Conservation (phyloP, 1,140 invertebrate species). For the Dendroctonus valens region DNA sequence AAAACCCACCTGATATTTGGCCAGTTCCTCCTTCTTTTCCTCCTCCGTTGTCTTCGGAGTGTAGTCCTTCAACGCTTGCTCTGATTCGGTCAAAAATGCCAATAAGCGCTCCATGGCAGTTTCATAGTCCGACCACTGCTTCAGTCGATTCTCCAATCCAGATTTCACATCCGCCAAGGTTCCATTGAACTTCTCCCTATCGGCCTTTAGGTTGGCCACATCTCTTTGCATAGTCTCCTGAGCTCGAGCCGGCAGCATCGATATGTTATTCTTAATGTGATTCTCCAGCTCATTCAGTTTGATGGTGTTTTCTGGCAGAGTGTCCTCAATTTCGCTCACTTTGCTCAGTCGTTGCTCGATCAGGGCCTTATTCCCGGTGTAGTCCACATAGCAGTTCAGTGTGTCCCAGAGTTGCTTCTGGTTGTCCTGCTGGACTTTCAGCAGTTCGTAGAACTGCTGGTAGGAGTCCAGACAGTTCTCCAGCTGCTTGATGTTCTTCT, state of each 20-base stretch:
- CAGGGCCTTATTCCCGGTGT: slow-evolving; percentile 74
- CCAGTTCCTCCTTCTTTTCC: slow-evolving; percentile 87
- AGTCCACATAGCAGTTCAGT: slow-evolving; percentile 73
- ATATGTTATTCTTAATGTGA: slow-evolving; percentile 64
- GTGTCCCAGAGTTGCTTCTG: slow-evolving; percentile 86
- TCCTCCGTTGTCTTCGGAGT: slow-evolving; percentile 78
- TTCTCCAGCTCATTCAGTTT: slow-evolving; percentile 70
- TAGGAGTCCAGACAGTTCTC: slow-evolving; percentile 75
- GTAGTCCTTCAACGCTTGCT: slow-evolving; percentile 85
- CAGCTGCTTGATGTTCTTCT: slow-evolving; percentile 65
- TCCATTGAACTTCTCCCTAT: slow-evolving; percentile 79
- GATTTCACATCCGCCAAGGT: slow-evolving; percentile 73
- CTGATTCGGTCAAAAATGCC: slow-evolving; percentile 82
- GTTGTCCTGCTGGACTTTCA: slow-evolving; percentile 81
- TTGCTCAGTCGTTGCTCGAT: slow-evolving; percentile 71
- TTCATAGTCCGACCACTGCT: slow-evolving; percentile 91
- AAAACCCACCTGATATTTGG: slow-evolving; percentile 79
- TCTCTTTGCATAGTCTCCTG: slow-evolving; percentile 81
- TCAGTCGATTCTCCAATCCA: slow-evolving; percentile 77
- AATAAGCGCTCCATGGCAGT: slow-evolving; percentile 78
- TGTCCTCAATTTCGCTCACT: slow-evolving; percentile 74
- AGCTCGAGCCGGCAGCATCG: slow-evolving; percentile 67
- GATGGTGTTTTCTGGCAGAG: slow-evolving; percentile 69
- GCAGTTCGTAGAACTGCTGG: slow-evolving; percentile 81
- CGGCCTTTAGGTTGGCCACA: slow-evolving; percentile 69